Evolutionary conservation across 2,888 invertebrate genomes (phyloP).

Genomic region (Drosophila fungiperda): DNA sequence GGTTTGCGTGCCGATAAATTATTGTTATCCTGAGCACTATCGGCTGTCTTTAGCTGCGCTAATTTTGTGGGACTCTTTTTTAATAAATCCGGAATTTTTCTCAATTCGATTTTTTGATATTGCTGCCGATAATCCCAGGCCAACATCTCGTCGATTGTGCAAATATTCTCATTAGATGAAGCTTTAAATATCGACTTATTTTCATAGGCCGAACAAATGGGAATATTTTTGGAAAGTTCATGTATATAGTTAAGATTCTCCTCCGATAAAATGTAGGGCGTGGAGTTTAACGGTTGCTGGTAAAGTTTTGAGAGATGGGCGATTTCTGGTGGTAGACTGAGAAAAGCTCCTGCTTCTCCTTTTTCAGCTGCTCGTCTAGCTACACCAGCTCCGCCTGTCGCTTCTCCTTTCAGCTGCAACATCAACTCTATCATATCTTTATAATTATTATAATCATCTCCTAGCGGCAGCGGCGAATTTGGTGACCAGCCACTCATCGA

Average conservation of each 20-base stretch:
- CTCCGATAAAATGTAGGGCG: conserved; percentile 79
- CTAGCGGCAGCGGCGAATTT: conserved; percentile 87
- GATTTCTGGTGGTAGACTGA: neutral
- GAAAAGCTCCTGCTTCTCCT: neutral
- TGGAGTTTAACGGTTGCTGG: neutral
- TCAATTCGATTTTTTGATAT: neutral
- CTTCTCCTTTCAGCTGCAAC: conserved; percentile 14
- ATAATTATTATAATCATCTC: conserved; percentile 53
- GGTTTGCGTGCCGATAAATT: conserved; percentile 63
- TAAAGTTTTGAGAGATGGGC: neutral
- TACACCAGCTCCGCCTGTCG: neutral
- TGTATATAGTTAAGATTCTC: conserved; percentile 85
- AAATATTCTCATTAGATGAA: conserved; percentile 56
- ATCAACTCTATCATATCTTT: conserved; percentile 54
- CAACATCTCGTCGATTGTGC: conserved; percentile 78
- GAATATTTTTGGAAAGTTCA: conserved; percentile 84
- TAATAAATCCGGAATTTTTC: neutral
- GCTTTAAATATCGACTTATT: conserved; percentile 84
- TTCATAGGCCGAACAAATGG: conserved; percentile 85
- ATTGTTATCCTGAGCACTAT: conserved; percentile 64
- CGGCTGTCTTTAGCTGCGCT: neutral
- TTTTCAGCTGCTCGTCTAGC: neutral
- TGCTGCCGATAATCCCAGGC: conserved; percentile 75
- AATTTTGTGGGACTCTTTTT: neutral
- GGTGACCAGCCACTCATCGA: conserved; percentile 95